Percentiles rank a stretch among this genome's conserved stretches.
phyloP scores from a whole-genome alignment of 2,888 invertebrate species.

The Melipona bicolor region DNA sequence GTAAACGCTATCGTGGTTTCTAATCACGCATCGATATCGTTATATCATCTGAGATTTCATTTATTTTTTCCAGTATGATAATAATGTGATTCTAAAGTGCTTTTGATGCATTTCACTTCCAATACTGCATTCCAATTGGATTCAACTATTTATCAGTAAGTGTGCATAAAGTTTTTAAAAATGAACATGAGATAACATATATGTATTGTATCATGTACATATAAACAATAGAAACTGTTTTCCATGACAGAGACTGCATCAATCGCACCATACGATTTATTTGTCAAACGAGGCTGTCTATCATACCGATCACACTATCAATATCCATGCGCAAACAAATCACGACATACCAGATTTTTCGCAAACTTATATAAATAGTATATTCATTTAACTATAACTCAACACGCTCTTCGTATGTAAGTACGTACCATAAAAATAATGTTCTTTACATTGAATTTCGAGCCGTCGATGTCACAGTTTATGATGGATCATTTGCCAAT shows the following conservation, averaged over 20 bases:
- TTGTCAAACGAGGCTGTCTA: not conserved
- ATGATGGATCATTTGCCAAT: slow-evolving; percentile 6
- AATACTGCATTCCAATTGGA: too few species aligned
- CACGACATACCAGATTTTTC: not conserved
- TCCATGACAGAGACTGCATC: not conserved
- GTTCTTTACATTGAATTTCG: not conserved
- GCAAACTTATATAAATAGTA: not conserved
- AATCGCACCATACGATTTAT: not conserved
- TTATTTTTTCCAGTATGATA: not conserved
- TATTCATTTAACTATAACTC: not conserved
- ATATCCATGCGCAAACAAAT: not conserved
- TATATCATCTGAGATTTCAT: not conserved
- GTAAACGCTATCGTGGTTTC: not conserved
- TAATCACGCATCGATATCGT: not conserved
- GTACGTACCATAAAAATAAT: not conserved
- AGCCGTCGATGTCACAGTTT: not conserved
- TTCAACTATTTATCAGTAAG: not conserved
- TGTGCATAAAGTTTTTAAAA: not conserved
- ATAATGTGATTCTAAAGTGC: too few species aligned
- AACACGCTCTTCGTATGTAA: too few species aligned
- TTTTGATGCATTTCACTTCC: not conserved
- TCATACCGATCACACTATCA: not conserved
- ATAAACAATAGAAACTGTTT: not conserved
- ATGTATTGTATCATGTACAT: not conserved
- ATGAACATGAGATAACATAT: not conserved